Evolutionary conservation across 2,888 invertebrate genomes (phyloP).

Genomic region (Oscheius sp.): DNA sequence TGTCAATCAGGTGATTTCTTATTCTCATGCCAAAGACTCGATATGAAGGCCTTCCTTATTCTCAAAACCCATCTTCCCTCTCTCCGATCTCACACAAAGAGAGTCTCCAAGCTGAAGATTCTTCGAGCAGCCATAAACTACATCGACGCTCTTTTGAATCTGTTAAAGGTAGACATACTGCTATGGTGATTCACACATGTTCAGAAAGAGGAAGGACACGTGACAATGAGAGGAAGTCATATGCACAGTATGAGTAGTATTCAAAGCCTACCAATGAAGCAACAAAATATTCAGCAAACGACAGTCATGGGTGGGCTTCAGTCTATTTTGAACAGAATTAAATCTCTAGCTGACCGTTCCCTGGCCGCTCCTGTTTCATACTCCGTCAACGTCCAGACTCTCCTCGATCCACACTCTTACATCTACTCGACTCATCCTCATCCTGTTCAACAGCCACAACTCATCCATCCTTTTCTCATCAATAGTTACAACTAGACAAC

Average conservation of each 20-base stretch:
- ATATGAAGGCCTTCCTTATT: slow-evolving; percentile 58
- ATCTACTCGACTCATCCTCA: slow-evolving; percentile 39
- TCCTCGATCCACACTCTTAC: slow-evolving; percentile 52
- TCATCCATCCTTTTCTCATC: slow-evolving; percentile 17
- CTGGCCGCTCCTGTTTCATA: slow-evolving; percentile 38
- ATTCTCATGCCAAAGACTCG: not conserved
- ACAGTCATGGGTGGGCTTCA: not conserved
- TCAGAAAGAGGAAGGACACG: slow-evolving; percentile 8
- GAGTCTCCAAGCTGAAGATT: slow-evolving; percentile 70
- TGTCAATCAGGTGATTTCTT: slow-evolving; percentile 60
- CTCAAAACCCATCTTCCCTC: slow-evolving; percentile 65
- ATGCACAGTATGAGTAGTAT: not conserved
- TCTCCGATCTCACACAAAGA: slow-evolving; percentile 64
- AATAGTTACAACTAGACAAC: not conserved
- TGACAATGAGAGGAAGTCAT: not conserved
- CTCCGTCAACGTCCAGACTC: slow-evolving; percentile 47
- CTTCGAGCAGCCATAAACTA: slow-evolving; percentile 66
- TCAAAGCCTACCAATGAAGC: not conserved
- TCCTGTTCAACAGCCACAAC: slow-evolving; percentile 4
- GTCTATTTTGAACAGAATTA: not conserved
- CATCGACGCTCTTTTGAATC: slow-evolving; percentile 65
- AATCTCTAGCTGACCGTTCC: slow-evolving; percentile 24
- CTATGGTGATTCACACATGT: not conserved
- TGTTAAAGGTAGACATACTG: slow-evolving; percentile 33
- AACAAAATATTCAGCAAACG: not conserved